Percentiles rank a stretch among this genome's conserved stretches.
Conservation (phyloP, 2,797 vertebrate genomes). For the Forpus xanthops region DNA sequence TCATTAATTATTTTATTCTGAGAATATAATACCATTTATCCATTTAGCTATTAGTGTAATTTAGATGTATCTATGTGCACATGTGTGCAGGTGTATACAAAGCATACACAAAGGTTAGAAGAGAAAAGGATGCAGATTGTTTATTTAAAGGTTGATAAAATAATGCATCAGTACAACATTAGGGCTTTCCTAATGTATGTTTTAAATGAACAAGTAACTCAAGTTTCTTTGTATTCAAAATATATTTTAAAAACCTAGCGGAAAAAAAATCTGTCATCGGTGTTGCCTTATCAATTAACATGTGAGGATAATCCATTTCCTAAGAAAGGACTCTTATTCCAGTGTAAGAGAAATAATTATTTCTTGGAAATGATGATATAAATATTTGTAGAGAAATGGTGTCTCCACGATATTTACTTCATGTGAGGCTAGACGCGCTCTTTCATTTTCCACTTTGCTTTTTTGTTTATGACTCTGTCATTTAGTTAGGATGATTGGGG, state of each 20-base stretch:
- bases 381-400: not conserved
- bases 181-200: not conserved
- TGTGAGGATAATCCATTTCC: not conserved
- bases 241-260: not conserved
- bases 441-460: not conserved
- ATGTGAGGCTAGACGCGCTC: not conserved
- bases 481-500: not conserved
- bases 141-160: conserved; percentile 54
- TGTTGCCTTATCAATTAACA: conserved; percentile 13
- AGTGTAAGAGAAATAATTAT: conserved; percentile 1
- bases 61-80: not conserved
- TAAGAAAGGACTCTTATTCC: conserved; percentile 20
- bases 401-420: not conserved
- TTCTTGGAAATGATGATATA: not conserved
- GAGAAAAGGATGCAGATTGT: not conserved
- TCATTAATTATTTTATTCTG: conserved; percentile 7
- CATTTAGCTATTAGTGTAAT: not conserved
- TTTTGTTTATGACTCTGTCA: not conserved
- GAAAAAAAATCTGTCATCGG: not conserved
- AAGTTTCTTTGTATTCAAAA: not conserved
- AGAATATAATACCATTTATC: not conserved
- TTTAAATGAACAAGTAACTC: not conserved
- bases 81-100: not conserved
- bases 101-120: not conserved
- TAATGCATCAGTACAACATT: conserved; percentile 42